Conservation (phyloP, 2,113 vertebrate genomes). For the Psettodes erumei region DNA sequence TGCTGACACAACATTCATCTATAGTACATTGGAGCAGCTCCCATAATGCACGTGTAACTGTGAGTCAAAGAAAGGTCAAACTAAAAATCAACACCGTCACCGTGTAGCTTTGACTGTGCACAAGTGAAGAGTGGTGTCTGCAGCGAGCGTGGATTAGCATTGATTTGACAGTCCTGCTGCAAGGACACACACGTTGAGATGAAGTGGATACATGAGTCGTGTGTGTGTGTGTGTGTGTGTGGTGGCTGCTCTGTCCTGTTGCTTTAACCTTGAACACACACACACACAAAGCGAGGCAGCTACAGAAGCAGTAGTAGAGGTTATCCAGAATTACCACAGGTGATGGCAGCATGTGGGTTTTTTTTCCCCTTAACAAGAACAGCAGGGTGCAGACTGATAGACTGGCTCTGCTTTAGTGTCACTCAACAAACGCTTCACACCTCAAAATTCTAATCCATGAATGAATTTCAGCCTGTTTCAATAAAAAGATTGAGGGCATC, state of each 20-base stretch:
- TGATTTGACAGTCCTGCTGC: constrained; percentile 28
- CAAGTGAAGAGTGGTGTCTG: not conserved
- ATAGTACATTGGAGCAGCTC: constrained; percentile 1
- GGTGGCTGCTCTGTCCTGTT: constrained; percentile 28
- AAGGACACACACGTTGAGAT: constrained; percentile 27
- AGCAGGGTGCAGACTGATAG: constrained; percentile 14
- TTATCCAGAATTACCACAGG: constrained; percentile 37
- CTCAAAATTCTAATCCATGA: not conserved
- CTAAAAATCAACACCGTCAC: not conserved
- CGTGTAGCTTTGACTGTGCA: constrained; percentile 3
- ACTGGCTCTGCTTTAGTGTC: constrained; percentile 4
- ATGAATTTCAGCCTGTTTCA: constrained; percentile 1
- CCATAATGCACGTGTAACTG: constrained; percentile 5
- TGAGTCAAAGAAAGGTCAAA: constrained; percentile 43
- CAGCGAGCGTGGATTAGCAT: constrained; percentile 3
- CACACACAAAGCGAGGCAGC: constrained; percentile 8
- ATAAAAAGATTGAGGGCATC: no score
- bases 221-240: constrained; percentile 18
- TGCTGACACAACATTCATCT: not conserved
- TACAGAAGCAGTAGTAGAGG: constrained; percentile 49
- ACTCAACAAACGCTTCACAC: constrained; percentile 15
- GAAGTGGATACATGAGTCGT: not conserved
- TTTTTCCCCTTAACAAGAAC: constrained; percentile 26
- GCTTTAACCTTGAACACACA: constrained; percentile 58
- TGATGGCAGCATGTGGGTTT: constrained; percentile 13